Evolutionary conservation across 64 coral and sea anemone genomes (phyloP).

Genomic region (Montipora efflorescens): DNA sequence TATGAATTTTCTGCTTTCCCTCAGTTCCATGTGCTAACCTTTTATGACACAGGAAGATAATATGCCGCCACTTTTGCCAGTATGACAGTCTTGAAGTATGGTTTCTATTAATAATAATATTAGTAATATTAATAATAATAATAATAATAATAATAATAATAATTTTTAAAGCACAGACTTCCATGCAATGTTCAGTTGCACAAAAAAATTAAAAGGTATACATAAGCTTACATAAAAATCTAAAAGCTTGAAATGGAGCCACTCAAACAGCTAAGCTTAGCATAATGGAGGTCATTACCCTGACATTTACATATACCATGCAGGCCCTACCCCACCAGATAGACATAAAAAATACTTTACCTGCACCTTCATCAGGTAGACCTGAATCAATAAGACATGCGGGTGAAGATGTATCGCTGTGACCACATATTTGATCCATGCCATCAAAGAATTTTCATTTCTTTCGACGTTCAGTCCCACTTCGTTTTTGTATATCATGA

Average conservation of each 20-base stretch:
- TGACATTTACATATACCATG: neutral
- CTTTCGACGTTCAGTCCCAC: constrained; percentile 62
- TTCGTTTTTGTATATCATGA: constrained; percentile 35
- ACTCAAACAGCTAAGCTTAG: neutral
- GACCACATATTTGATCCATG: constrained; percentile 75
- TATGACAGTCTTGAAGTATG: constrained; percentile 11
- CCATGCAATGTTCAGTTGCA: constrained; percentile 21
- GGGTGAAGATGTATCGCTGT: constrained; percentile 59
- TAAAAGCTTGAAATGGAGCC: constrained; percentile 1
- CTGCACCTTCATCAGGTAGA: constrained; percentile 19
- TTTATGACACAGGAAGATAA: constrained; percentile 9
- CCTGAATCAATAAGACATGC: constrained; percentile 67
- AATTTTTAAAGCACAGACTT: constrained; percentile 15
- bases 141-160: neutral
- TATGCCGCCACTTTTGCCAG: constrained; percentile 21
- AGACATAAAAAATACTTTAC: constrained; percentile 26
- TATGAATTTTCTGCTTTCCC: neutral
- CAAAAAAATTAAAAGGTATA: constrained; percentile 2
- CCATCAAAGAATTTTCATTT: constrained; percentile 73
- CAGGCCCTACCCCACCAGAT: neutral
- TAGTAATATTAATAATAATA: neutral
- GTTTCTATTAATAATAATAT: neutral
- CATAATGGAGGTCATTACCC: constrained; percentile 6
- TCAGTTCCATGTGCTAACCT: constrained; percentile 20
- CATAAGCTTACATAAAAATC: constrained; percentile 18